Conservation (phyloP, 2,113 vertebrate genomes). For the Microcebus murinus region DNA sequence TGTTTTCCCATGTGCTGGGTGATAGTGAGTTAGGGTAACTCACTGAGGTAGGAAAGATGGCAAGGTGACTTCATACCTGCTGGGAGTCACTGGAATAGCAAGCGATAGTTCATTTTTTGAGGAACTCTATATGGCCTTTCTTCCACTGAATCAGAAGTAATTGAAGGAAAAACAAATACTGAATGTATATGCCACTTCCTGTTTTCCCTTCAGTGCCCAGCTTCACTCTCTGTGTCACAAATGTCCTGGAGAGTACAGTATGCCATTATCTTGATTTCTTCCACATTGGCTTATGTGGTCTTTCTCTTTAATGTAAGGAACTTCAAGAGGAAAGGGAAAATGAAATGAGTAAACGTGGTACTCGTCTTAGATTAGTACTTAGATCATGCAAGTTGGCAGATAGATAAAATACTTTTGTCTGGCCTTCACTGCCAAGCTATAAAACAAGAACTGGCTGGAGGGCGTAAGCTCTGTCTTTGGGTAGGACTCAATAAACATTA, state of each 20-base stretch:
- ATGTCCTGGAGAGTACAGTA: neutral
- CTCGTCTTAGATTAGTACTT: neutral
- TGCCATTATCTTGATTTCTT: neutral
- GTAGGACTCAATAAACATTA: neutral
- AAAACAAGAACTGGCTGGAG: neutral
- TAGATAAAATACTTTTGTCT: neutral
- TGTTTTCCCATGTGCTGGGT: neutral
- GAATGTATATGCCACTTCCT: neutral
- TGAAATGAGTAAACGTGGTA: neutral
- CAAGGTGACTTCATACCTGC: neutral
- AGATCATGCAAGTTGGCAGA: neutral
- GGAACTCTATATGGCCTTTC: neutral
- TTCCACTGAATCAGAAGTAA: neutral
- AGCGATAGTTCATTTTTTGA: neutral
- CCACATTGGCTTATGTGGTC: neutral
- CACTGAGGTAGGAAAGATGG: neutral
- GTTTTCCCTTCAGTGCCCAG: neutral
- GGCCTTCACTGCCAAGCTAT: neutral
- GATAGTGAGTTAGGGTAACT: neutral
- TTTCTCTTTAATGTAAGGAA: neutral
- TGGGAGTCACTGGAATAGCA: neutral
- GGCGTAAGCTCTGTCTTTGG: neutral
- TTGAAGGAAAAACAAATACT: neutral
- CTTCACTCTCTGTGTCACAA: neutral
- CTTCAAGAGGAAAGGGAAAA: neutral